Evolutionary conservation across 2,797 vertebrate genomes (phyloP), one percentile per base, ranked within the genome.

Genomic region (Euthynnus affinis): DNA sequence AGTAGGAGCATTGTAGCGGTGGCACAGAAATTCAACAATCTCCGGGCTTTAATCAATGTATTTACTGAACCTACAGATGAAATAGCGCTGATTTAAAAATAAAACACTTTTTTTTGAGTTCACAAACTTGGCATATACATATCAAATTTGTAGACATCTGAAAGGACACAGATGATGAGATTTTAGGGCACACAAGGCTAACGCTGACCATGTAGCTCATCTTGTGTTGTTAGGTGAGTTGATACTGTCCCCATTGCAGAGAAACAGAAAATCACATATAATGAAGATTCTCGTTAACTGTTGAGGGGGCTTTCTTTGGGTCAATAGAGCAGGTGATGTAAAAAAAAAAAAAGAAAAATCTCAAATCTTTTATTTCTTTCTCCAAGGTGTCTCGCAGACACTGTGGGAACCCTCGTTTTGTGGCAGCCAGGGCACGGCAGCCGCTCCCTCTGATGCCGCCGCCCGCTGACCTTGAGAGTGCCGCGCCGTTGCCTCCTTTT

Each of bases 381-480:
- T 65, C 59, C 0, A 49, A 79, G 59, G 66, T 44, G 78, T 78
- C 73, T 56, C 18, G 74, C 74, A 32, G 56, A 81, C 82, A 37
- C 61, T 52, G 83, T 63, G 75, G 80, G 72, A 87, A 88, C 79
- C 81, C 76, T 77, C n/a, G 49, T 74, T 53, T 37, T 74, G 72
- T 77, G 76, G 89, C 63, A 56, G 85, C 82, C 78, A 3, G 86
- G 88, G 80, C 87, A 83, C 40, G 58, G 81, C 76, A 48, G 73
- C 82, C 53, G 71, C 81, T 88, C 82, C 87, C 85, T 87, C 89
- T 87, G 85, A 91, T 79, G 79, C 87, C 84, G 84, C 92, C 89
- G 87, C 92, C 93, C 73, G 93, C 92, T 95, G 95, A 95, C 95
- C 95, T 94, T 94, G 93, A 95, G 92, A 94, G 94, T 90, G 90